Base-by-base conservation (phyloP, 2,888 invertebrate genomes). In the Stenodema calcarata region DNA sequence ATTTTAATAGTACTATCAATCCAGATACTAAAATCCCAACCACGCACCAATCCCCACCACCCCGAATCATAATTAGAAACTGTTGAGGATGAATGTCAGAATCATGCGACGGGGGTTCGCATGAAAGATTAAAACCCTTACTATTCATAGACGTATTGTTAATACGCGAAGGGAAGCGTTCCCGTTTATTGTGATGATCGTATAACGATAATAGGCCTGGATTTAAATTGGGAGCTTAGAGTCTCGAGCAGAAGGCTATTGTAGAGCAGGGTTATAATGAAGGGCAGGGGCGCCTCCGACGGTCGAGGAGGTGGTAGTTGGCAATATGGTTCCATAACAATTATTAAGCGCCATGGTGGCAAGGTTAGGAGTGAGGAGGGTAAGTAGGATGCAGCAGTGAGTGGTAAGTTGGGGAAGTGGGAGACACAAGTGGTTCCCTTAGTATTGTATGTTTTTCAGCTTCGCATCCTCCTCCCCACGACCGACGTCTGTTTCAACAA, bases 151-250 rank as follows among this genome's bases (percentile, higher is more conserved):
- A 41, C 42, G 42, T 30, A 78, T 78, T 78, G 78, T 78, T 78
- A 76, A 78, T 78, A n/a, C 30, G 82, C 69, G 42, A 42, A 44
- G 47, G 83, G 28, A 70, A 62, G 16, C 69, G 70, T 70, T 73
- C 83, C n/a, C 69, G 81, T 75, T 44, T 76, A 84, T 84, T 84
- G 84, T 75, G 84, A 75, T 84, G 73, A 84, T 84, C 84, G 84
- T 76, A 84, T 84, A 84, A 84, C 54, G 76, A 84, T 84, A 84
- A 76, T 84, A 70, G 69, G 42, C 30, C 73, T 23, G 73, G 47
- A 84, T 84, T 84, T 47, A 84, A 84, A 75, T 78, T 86, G 86
- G 86, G 42, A 80, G 86, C 86, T 86, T 86, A 86, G 86, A 86
- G 86, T 78, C 79, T 69, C 78, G 79, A 86, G 69, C 86, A 86